These are phyloP conservation scores for Lindbergichthys nudifrons DNA, from an alignment of 2,797 vertebrate genomes.

Conservation along the genomic window DNA sequence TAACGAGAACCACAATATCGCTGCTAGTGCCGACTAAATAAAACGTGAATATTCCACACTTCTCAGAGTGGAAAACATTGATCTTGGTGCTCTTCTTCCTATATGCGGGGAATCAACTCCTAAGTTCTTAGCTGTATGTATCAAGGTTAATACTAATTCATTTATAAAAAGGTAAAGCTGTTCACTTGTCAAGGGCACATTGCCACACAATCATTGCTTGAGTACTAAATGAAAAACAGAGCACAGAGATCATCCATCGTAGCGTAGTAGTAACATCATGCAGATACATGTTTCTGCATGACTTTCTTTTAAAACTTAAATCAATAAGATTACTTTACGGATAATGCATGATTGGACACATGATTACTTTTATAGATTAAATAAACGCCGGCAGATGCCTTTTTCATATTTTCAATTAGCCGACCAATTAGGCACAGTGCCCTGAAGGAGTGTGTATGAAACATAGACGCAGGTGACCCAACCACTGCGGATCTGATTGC, in stretches of 20 bases:
- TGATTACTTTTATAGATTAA: conserved; percentile 75
- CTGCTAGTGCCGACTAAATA: conserved; percentile 28
- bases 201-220: background rate
- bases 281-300: conserved; percentile 31
- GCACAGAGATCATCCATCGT: conserved; percentile 52
- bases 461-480: conserved; percentile 55
- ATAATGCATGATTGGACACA: conserved; percentile 56
- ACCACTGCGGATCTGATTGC: conserved; percentile 39
- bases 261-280: conserved; percentile 7
- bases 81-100: conserved; percentile 1
- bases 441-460: conserved; percentile 43
- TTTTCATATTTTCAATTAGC: conserved; percentile 79
- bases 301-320: conserved; percentile 49
- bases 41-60: background rate
- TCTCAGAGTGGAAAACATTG: conserved; percentile 1
- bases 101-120: background rate
- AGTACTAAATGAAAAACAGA: conserved; percentile 20
- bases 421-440: conserved; percentile 74
- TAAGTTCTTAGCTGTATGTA: conserved; percentile 12
- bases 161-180: conserved; percentile 6
- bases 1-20: conserved; percentile 63
- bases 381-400: conserved; percentile 46
- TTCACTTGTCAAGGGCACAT: conserved; percentile 38
- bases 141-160: conserved; percentile 38
- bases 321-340: conserved; percentile 69